Evolutionary conservation across 2,888 invertebrate genomes (phyloP), one percentile per base, ranked within the genome.

Genomic region (Syrista parreyssii): DNA sequence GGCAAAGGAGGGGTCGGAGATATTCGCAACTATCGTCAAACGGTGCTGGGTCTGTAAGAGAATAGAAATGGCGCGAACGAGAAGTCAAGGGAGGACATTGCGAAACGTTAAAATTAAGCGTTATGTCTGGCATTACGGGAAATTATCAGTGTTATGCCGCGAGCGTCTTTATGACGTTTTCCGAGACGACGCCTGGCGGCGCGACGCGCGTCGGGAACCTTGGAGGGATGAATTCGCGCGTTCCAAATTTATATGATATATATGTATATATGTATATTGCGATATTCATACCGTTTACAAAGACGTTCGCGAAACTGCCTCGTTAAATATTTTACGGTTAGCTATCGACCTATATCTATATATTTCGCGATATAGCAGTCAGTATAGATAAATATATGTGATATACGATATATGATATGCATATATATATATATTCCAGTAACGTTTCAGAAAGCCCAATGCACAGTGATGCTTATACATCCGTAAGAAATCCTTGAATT

Each of bases 241-340:
- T 76, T 75, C 76, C 78, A 79, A 81, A 84, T 86, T 87, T 84
- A 85, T 84, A 84, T 78, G 73, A 81, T 40, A 30, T 12, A 15
- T 73, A 34, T 35, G 11, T 77, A 79, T 33, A 75, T 75, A 82
- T 80, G 84, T 90, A 90, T 89, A 90, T 89, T 88, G 88, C 88
- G 85, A 89, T 89, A 90, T 89, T 89, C 89, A 85, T 87, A 86
- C 82, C 86, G 86, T 88, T 91, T 88, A 89, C 89, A 89, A 89
- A 89, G 88, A 88, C 85, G 83, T 80, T 79, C 81, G 82, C 79
- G 85, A 86, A 88, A 88, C 86, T 84, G 85, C 86, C 87, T 90
- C 90, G 89, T 90, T 88, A 90, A 90, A 91, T 88, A 86, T 87
- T 91, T 90, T 88, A 90, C 86, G 86, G 84, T 79, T 81, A n/a